phyloP scores from a whole-genome alignment of 2,888 invertebrate species.

The Crossocerus cetratus region DNA sequence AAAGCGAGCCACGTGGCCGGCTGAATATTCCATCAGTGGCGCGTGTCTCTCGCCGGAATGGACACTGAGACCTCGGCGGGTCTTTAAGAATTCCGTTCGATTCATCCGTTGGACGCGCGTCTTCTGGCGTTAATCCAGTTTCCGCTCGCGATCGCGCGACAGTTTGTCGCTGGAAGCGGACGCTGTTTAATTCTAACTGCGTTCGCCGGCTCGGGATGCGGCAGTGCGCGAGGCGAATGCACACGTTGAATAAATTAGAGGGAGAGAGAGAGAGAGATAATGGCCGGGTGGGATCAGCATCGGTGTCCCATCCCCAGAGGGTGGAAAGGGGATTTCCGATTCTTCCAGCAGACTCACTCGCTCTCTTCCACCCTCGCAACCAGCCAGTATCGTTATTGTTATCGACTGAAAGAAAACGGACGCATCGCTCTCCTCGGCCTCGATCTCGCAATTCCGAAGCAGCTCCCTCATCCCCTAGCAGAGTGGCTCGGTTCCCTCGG shows the following conservation, averaged over 20 bases:
- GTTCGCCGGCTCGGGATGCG: slow-evolving; percentile 56
- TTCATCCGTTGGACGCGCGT: no score
- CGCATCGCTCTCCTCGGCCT: slow-evolving; percentile 31
- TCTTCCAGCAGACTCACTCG: slow-evolving; percentile 19
- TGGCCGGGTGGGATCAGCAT: slow-evolving; percentile 58
- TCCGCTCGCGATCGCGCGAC: slow-evolving; percentile 52
- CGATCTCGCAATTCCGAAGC: slow-evolving; percentile 14
- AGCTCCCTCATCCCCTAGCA: not conserved
- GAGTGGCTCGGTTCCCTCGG: not conserved
- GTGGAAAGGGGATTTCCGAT: not conserved
- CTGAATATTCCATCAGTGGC: not conserved
- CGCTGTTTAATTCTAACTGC: slow-evolving; percentile 70
- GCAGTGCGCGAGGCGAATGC: slow-evolving; percentile 68
- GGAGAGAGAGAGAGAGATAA: slow-evolving; percentile 68
- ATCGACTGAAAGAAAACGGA: slow-evolving; percentile 46
- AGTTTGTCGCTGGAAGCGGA: slow-evolving; percentile 67
- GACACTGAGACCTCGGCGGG: not conserved
- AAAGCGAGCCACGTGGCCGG: not conserved
- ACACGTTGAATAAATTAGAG: slow-evolving; percentile 72
- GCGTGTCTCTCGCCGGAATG: not conserved
- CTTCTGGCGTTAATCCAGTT: slow-evolving; percentile 67
- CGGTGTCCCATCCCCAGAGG: slow-evolving; percentile 45
- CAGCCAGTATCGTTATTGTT: slow-evolving; percentile 51
- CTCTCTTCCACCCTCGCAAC: slow-evolving; percentile 35
- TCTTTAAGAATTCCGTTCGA: no score